Base-by-base conservation (phyloP, 2,888 invertebrate species). In the Amphipoea lucens region DNA sequence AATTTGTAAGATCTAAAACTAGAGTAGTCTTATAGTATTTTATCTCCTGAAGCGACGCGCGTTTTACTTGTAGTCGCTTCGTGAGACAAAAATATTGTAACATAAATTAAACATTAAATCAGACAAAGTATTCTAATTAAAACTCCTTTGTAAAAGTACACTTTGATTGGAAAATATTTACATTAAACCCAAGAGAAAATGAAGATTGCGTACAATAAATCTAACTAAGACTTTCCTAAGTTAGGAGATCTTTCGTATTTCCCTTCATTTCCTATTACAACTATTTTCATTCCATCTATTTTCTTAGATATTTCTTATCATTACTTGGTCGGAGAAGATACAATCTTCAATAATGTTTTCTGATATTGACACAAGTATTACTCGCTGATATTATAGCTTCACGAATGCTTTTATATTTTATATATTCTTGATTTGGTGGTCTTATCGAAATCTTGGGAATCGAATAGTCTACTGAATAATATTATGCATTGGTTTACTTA, bases 311-410 rank as follows among this genome's bases (percentile, higher is more conserved):
- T 76, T 67, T 70, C 76, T 88, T 75, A 81, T 87, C 77, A 78
- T 67, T 69, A 77, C 78, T 81, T 63, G 51, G 45, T 76, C 57
- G 68, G 12, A 66, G 74, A 78, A 82, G 85, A 88, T 72, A 88
- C 83, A 84, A 87, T 85, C 76, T 88, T 73, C 83, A 77, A 75
- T 79, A 84, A 84, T 81, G 79, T 83, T 86, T 81, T 86, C 76
- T 85, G 76, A 82, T 88, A 88, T 88, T 83, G 87, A 83, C 80
- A 79, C 79, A 67, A 84, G 72, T 82, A 85, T 78, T 85, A 85
- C 83, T 81, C 12, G 66, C 67, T 76, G 66, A 75, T 83, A 85
- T 88, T 76, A 78, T 83, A 78, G 80, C 77, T 78, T 78, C 74
- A 68, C 62, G 66, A 78, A 86, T 76, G 36, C 48, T 81, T 82